Conservation (phyloP, 2,888 invertebrate genomes). For the Anaspis maculata region DNA sequence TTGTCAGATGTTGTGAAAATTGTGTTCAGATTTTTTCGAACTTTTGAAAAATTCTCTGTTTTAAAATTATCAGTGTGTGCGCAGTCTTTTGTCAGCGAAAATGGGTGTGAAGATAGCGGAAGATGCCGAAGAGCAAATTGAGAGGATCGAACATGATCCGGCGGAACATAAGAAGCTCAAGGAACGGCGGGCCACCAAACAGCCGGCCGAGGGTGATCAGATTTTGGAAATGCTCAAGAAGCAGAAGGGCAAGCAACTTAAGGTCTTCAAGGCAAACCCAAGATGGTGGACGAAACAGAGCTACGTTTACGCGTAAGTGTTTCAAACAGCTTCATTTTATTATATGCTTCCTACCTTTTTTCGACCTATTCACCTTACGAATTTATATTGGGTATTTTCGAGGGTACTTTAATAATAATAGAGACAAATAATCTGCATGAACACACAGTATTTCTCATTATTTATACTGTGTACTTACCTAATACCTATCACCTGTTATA, state of each 20-base stretch:
- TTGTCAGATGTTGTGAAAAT: background rate
- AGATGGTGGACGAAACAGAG: constrained; percentile 34
- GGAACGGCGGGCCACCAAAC: background rate
- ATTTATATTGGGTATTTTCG: too few species aligned
- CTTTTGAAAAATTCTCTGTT: background rate
- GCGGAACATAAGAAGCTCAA: background rate
- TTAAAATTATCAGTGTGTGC: background rate
- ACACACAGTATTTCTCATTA: too few species aligned
- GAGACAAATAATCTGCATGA: too few species aligned
- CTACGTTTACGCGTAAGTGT: constrained; percentile 37
- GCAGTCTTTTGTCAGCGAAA: background rate
- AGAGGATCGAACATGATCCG: background rate
- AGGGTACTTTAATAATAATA: too few species aligned
- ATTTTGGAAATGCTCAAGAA: background rate
- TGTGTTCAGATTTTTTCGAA: background rate
- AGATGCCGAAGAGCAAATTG: background rate
- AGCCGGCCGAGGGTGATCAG: background rate
- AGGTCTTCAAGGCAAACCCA: constrained; percentile 22
- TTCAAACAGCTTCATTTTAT: too few species aligned
- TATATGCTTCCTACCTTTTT: too few species aligned
- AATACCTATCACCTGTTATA: too few species aligned
- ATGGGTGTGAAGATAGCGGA: background rate
- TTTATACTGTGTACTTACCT: too few species aligned
- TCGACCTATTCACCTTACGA: too few species aligned
- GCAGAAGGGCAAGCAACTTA: constrained; percentile 10